Conservation (phyloP, 2,113 vertebrate genomes). For the Amphilophus citrinellus region DNA sequence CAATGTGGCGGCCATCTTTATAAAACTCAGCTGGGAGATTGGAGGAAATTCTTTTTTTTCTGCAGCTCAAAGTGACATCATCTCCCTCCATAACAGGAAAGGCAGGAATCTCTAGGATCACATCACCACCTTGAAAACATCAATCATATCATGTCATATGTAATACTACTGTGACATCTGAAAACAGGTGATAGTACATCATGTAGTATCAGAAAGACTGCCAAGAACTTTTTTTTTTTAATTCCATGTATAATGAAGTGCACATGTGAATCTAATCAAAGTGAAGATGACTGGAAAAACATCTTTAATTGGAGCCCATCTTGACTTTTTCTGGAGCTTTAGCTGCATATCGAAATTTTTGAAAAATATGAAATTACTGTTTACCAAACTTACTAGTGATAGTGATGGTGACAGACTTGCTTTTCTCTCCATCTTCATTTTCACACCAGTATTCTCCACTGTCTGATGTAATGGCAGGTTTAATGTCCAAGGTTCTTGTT, state of each 20-base stretch:
- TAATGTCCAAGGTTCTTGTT: rapidly evolving
- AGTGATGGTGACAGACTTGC: not conserved
- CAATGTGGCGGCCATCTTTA: not conserved
- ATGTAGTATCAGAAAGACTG: no score
- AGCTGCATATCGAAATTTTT: not conserved
- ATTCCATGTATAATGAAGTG: no score
- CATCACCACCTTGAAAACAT: not conserved
- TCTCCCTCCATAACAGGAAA: not conserved
- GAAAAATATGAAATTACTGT: rapidly evolving
- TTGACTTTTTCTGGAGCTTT: not conserved
- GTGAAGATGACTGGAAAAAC: no score
- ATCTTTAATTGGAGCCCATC: no score
- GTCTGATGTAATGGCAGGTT: not conserved
- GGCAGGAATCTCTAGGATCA: not conserved
- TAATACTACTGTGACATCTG: no score
- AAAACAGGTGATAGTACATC: no score
- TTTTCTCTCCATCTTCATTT: not conserved
- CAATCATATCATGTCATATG: no score
- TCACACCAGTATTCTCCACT: constrained; percentile 35
- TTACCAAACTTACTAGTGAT: not conserved
- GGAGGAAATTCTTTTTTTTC: rapidly evolving
- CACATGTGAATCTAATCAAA: no score
- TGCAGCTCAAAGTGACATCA: not conserved
- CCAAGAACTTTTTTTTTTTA: no score
- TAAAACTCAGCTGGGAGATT: rapidly evolving